phyloP scores from a whole-genome alignment of 1,140 invertebrate genomes.

The Calephelis nemesis region DNA sequence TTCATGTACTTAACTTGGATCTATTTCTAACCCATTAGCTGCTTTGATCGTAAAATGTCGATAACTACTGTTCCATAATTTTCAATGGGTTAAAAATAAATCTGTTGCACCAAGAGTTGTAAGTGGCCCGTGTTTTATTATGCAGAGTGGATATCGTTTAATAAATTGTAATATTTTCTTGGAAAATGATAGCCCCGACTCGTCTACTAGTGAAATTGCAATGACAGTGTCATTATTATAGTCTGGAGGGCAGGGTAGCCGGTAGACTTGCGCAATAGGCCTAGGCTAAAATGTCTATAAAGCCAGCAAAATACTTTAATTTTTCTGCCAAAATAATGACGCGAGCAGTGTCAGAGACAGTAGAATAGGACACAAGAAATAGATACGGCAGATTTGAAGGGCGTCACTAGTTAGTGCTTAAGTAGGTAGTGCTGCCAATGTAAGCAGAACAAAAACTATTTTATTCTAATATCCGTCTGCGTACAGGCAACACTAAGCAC shows the following conservation, averaged over 20 bases:
- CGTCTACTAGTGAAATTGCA: neutral
- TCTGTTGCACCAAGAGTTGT: slow-evolving; percentile 4
- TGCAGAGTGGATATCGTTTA: neutral
- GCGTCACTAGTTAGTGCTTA: too few species aligned
- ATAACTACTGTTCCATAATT: slow-evolving; percentile 12
- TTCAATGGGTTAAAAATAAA: slow-evolving; percentile 1
- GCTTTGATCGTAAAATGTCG: slow-evolving; percentile 6
- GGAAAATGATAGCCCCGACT: neutral
- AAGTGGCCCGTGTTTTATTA: neutral
- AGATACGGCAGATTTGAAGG: too few species aligned
- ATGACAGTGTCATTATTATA: neutral
- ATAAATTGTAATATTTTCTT: neutral
- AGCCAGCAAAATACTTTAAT: neutral
- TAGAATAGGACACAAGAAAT: too few species aligned
- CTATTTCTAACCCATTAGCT: slow-evolving; percentile 7
- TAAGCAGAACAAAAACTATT: too few species aligned
- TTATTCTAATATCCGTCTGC: too few species aligned
- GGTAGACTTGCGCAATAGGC: neutral
- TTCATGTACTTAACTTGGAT: too few species aligned
- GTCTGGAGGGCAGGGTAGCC: neutral
- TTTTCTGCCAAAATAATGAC: neutral
- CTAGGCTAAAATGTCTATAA: neutral
- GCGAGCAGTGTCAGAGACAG: neutral
- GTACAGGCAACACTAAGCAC: too few species aligned
- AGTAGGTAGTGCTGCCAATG: too few species aligned